Evolutionary conservation across 2,888 invertebrate species (phyloP), one percentile per base, ranked within the genome.

Genomic region (Machimus rusticus): DNA sequence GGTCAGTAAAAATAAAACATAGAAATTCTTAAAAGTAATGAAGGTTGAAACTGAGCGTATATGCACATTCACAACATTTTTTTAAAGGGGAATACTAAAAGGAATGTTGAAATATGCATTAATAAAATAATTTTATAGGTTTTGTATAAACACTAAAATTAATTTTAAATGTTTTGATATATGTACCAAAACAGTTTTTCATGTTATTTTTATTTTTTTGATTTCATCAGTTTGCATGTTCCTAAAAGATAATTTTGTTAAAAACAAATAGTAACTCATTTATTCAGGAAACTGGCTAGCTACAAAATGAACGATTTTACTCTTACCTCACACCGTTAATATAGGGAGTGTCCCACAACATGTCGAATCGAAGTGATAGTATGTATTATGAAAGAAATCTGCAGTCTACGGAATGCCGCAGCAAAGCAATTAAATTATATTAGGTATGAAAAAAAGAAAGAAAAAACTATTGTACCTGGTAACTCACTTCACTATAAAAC

Each of bases 341-440:
- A 28, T 28, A 51, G 51, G 51, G 82, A 46, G 55, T 81, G 39
- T 55, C 81, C 23, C 19, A 31, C 43, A 78, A 78, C 37, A 37
- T 19, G 37, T 23, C 16, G 31, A 43, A 8, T 9, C n/a, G 37
- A 28, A 57, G 39, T 39, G 39, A 39, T 39, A 39, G 39, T 39
- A 39, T 39, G 37, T 57, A 34, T 82, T 82, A 82, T 82, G 82
- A 82, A 82, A 82, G 82, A 19, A 66, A 82, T 23, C 55, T 16
- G 57, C 34, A 81, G 28, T 23, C 57, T 81, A 37, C 14, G 82
- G 66, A 66, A 66, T 79, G 28, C 16, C 16, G 31, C 5, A 82
- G 46, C 57, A 9, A 39, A 66, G 37, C 82, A 66, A 82, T 66
- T 82, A 82, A 14, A 34, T 46, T 39, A 39, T 39, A 39, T 16